These are phyloP conservation scores for Dasypolia templi DNA, from an alignment of 2,888 invertebrate species.

Conservation along the genomic window DNA sequence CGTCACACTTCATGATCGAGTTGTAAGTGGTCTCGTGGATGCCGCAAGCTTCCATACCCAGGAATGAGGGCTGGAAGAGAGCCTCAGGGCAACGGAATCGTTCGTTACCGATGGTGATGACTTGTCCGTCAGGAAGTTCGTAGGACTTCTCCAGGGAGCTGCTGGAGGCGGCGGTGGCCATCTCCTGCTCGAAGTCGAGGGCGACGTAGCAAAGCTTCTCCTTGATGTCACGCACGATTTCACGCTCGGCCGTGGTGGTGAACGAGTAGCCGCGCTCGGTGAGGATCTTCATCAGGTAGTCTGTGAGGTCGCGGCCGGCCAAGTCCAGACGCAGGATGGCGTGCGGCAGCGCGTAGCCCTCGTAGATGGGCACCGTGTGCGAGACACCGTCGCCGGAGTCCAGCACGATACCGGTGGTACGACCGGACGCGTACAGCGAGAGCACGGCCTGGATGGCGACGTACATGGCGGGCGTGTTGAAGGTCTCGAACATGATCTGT, in stretches of 20 bases:
- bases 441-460: conserved; percentile 98
- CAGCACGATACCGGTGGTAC: conserved; percentile 98
- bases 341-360: conserved; percentile 97
- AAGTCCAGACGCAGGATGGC: conserved; percentile 97
- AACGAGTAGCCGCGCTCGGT: conserved; percentile 97
- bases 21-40: conserved; percentile 98
- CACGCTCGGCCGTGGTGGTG: conserved; percentile 97
- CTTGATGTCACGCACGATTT: conserved; percentile 98
- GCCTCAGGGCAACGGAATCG: conserved; percentile 99
- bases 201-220: conserved; percentile 98
- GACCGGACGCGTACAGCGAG: conserved; percentile 97
- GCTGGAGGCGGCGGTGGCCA: conserved; percentile 98
- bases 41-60: conserved; percentile 97
- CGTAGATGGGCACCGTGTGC: conserved; percentile 98
- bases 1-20: conserved; percentile 99
- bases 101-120: conserved; percentile 98
- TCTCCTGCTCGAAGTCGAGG: conserved; percentile 97
- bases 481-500: conserved; percentile 97
- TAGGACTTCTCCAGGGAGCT: conserved; percentile 98
- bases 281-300: conserved; percentile 98
- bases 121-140: conserved; percentile 98
- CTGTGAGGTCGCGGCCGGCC: conserved; percentile 97
- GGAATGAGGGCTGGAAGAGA: conserved; percentile 98
- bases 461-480: conserved; percentile 98
- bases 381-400: conserved; percentile 99